Evolutionary conservation across 2,888 invertebrate species (phyloP).

Genomic region (Hemithea aestivaria): DNA sequence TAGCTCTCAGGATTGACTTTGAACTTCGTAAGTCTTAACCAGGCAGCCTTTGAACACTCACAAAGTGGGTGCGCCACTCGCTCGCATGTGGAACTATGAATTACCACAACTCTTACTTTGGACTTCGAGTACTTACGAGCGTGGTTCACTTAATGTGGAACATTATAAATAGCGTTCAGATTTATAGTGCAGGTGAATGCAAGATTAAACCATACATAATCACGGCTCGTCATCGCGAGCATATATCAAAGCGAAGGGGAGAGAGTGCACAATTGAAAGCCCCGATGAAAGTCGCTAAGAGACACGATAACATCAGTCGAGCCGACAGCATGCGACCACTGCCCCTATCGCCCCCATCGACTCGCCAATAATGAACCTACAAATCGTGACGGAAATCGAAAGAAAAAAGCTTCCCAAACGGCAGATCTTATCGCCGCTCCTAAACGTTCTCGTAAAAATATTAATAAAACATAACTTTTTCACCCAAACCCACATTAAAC

Average conservation of each 20-base stretch:
- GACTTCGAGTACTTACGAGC: slow-evolving; percentile 13
- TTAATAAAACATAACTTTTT: slow-evolving; percentile 80
- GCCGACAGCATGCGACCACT: slow-evolving; percentile 67
- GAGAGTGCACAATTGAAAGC: slow-evolving; percentile 59
- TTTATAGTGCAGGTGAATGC: background rate
- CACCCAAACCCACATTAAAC: slow-evolving; percentile 79
- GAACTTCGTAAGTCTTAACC: slow-evolving; percentile 39
- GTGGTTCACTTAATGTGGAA: slow-evolving; percentile 1
- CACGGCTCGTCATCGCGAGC: slow-evolving; percentile 59
- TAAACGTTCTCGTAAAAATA: slow-evolving; percentile 79
- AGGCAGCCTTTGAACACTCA: slow-evolving; percentile 35
- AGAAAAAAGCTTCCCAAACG: slow-evolving; percentile 76
- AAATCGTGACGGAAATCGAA: slow-evolving; percentile 79
- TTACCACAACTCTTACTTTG: slow-evolving; percentile 13
- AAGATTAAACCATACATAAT: slow-evolving; percentile 34
- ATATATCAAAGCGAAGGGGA: slow-evolving; percentile 54
- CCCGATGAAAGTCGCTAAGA: slow-evolving; percentile 75
- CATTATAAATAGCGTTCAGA: slow-evolving; percentile 1
- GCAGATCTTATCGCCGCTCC: slow-evolving; percentile 72
- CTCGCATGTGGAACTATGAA: slow-evolving; percentile 15
- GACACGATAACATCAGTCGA: slow-evolving; percentile 66
- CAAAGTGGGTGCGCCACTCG: slow-evolving; percentile 21
- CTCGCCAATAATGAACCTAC: slow-evolving; percentile 74
- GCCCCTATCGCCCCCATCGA: slow-evolving; percentile 77
- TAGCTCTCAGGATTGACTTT: slow-evolving; percentile 44